Conservation (phyloP, 2,888 invertebrate species). For the Tolmerus cingulatus region DNA sequence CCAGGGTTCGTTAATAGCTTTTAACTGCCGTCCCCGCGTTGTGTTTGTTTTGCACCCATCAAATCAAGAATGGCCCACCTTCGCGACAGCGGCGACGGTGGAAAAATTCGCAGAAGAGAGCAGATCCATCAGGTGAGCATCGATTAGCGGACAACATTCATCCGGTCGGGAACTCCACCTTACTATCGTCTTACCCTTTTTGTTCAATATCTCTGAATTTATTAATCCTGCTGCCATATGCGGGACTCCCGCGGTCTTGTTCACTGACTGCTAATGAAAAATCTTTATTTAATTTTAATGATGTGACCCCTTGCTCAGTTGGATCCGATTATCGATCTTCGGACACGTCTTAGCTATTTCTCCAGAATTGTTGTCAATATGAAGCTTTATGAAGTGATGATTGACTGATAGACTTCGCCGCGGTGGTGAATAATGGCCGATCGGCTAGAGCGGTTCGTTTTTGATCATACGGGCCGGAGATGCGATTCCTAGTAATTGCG, state of each 20-base stretch:
- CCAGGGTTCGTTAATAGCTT: background rate
- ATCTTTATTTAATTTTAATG: conserved; percentile 21
- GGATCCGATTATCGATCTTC: background rate
- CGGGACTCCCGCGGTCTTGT: background rate
- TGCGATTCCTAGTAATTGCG: background rate
- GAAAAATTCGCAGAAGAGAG: background rate
- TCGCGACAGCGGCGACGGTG: background rate
- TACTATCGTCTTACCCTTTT: background rate
- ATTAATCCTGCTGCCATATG: background rate
- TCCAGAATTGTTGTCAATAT: background rate
- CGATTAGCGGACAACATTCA: background rate
- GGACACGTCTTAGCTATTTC: background rate
- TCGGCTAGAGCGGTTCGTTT: background rate
- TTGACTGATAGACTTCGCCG: background rate
- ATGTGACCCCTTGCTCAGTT: background rate
- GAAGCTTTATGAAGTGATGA: background rate
- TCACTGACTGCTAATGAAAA: conserved; percentile 13
- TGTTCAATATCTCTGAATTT: background rate
- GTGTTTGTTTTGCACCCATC: background rate
- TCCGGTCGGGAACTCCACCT: background rate
- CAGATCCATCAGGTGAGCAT: background rate
- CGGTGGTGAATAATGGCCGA: background rate
- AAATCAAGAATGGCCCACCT: background rate
- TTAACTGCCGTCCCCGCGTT: background rate
- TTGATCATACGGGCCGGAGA: background rate